These are phyloP conservation scores for Dolomedes plantarius DNA, from an alignment of 2,888 invertebrate species.

Conservation along the genomic window DNA sequence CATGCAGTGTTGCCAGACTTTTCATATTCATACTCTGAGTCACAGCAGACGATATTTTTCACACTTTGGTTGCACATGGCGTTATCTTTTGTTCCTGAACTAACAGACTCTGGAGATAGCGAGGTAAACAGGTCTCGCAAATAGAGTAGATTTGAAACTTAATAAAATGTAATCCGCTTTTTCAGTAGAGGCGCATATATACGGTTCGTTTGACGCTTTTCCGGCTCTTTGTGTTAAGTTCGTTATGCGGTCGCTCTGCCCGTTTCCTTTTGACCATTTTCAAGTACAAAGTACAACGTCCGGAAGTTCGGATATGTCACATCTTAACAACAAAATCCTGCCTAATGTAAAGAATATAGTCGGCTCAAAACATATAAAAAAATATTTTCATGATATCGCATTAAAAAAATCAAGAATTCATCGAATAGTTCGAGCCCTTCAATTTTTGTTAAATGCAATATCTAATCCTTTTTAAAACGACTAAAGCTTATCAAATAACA, in stretches of 20 bases:
- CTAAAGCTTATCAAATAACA: too few relatives aligned
- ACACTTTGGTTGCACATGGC: conserved; percentile 35
- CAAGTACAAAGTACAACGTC: conserved; percentile 39
- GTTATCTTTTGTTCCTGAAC: conserved; percentile 46
- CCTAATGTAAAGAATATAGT: neutral
- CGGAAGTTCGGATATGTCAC: conserved; percentile 34
- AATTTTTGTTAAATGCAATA: too few relatives aligned
- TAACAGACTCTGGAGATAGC: neutral
- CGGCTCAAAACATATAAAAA: too few relatives aligned
- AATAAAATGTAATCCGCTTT: conserved; percentile 66
- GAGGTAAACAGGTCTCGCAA: conserved; percentile 31
- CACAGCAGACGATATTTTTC: conserved; percentile 34
- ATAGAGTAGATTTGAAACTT: conserved; percentile 34
- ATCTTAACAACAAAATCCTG: conserved; percentile 16
- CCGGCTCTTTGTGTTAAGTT: conserved; percentile 64
- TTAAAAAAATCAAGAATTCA: too few relatives aligned
- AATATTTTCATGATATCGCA: too few relatives aligned
- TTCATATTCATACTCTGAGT: conserved; percentile 16
- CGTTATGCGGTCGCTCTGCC: conserved; percentile 35
- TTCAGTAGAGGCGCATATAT: conserved; percentile 13
- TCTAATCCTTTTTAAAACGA: too few relatives aligned
- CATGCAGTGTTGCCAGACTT: too few relatives aligned
- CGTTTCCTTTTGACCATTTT: conserved; percentile 47
- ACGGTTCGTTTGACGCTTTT: conserved; percentile 65
- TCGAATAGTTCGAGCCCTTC: too few relatives aligned